A percentile compares a stretch with the other conserved stretches of the same genome.
Conservation (phyloP, 1,140 invertebrate genomes). For the Drosophila tani region DNA sequence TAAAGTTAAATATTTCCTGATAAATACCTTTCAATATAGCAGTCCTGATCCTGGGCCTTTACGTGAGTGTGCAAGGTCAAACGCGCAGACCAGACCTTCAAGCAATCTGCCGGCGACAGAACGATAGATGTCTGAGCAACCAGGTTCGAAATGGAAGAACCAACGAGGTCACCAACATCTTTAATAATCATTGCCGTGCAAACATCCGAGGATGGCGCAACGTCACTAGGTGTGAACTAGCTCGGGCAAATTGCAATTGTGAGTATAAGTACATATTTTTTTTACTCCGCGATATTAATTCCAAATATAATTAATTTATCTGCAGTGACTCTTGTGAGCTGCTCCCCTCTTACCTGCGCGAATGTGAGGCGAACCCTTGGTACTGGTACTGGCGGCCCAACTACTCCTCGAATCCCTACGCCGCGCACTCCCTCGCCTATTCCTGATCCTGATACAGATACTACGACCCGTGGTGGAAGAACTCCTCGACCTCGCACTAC, state of each 20-base stretch:
- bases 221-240: slow-evolving; percentile 51
- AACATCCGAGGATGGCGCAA: slow-evolving; percentile 15
- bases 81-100: background rate
- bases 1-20: background rate
- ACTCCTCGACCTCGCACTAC: no score
- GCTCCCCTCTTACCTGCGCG: slow-evolving; percentile 26
- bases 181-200: slow-evolving; percentile 39
- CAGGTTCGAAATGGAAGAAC: slow-evolving; percentile 17
- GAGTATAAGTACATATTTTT: slow-evolving; percentile 16
- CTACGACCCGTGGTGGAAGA: background rate
- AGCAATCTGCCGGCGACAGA: slow-evolving; percentile 15
- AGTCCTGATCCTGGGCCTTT: slow-evolving; percentile 25
- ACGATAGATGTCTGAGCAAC: slow-evolving; percentile 7
- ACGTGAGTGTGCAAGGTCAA: slow-evolving; percentile 39
- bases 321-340: slow-evolving; percentile 29
- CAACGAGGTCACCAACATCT: slow-evolving; percentile 30
- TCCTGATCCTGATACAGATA: background rate
- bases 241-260: slow-evolving; percentile 44
- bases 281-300: background rate
- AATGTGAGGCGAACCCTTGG: slow-evolving; percentile 29
- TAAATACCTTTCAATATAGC: slow-evolving; percentile 20
- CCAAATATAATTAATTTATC: background rate
- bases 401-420: background rate
- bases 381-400: background rate
- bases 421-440: background rate